Evolutionary conservation across 2,113 vertebrate genomes (phyloP).

Genomic region (Nanorana parkeri): DNA sequence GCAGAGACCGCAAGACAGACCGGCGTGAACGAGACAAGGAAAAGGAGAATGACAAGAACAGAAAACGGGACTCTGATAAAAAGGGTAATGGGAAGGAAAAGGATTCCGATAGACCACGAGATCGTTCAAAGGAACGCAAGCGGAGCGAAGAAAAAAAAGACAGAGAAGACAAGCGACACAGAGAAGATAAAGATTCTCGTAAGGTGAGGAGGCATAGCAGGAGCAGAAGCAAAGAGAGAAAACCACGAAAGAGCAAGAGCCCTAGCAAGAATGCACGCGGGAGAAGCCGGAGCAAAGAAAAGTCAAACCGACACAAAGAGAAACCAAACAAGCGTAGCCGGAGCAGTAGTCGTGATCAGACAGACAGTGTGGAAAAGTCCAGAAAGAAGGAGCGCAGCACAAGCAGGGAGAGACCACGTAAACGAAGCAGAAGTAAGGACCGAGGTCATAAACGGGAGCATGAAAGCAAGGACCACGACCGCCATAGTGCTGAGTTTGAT

Average conservation of each 20-base stretch:
- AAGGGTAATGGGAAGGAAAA: slow-evolving; percentile 83
- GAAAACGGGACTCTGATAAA: slow-evolving; percentile 88
- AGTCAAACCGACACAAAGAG: slow-evolving; percentile 81
- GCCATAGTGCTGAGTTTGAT: slow-evolving; percentile 79
- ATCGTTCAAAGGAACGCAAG: slow-evolving; percentile 84
- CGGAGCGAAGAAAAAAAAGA: slow-evolving; percentile 81
- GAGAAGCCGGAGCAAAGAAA: slow-evolving; percentile 83
- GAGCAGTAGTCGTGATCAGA: slow-evolving; percentile 78
- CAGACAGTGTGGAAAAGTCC: slow-evolving; percentile 80
- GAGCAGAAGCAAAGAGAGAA: slow-evolving; percentile 82
- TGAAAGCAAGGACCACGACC: slow-evolving; percentile 83
- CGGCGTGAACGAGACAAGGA: slow-evolving; percentile 86
- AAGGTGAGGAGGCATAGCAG: slow-evolving; percentile 81
- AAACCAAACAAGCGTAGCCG: slow-evolving; percentile 77
- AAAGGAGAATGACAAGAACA: slow-evolving; percentile 86
- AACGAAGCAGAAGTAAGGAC: slow-evolving; percentile 85
- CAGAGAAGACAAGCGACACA: slow-evolving; percentile 79
- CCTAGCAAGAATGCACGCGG: slow-evolving; percentile 79
- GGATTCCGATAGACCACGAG: slow-evolving; percentile 77
- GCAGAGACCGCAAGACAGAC: slow-evolving; percentile 80
- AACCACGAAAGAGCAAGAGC: slow-evolving; percentile 78
- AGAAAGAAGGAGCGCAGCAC: slow-evolving; percentile 87
- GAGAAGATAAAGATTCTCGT: slow-evolving; percentile 85
- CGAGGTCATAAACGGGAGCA: slow-evolving; percentile 81
- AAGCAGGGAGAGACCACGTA: slow-evolving; percentile 80